Evolutionary conservation across 2,888 invertebrate genomes (phyloP).

Genomic region (Amphimallon solstitiale): DNA sequence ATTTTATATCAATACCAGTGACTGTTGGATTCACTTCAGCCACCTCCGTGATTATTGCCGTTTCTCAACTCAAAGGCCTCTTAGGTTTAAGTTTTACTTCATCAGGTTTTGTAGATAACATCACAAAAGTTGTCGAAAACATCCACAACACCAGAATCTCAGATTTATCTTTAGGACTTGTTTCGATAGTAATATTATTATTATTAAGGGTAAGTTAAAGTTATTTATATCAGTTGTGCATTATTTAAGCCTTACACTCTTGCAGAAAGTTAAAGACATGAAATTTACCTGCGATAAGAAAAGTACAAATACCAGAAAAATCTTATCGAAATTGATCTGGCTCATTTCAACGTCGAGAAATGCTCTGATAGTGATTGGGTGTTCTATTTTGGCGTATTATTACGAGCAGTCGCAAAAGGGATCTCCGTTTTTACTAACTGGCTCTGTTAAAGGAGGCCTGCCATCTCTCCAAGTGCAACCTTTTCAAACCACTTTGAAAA

Average conservation of each 20-base stretch:
- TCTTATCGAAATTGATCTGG: constrained; percentile 74
- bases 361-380: constrained; percentile 81
- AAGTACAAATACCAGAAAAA: constrained; percentile 60
- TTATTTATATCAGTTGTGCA: neutral
- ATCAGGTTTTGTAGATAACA: constrained; percentile 79
- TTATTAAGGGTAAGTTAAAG: constrained; percentile 75
- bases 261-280: constrained; percentile 79
- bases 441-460: constrained; percentile 78
- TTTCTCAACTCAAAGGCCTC: constrained; percentile 82
- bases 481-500: constrained; percentile 72
- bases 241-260: constrained; percentile 33
- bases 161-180: constrained; percentile 77
- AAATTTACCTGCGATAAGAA: constrained; percentile 57
- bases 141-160: constrained; percentile 74
- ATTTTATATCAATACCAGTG: constrained; percentile 90
- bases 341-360: constrained; percentile 84
- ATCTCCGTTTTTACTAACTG: constrained; percentile 79
- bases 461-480: constrained; percentile 76
- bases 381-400: constrained; percentile 74
- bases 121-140: constrained; percentile 75
- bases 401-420: constrained; percentile 65
- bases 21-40: constrained; percentile 92
- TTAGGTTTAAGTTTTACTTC: constrained; percentile 79
- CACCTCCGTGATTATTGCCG: constrained; percentile 89
- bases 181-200: constrained; percentile 78